A percentile compares a stretch with the other conserved stretches of the same genome.
Conservation (phyloP, 2,113 vertebrate genomes). For the Trichomycterus rosablanca region DNA sequence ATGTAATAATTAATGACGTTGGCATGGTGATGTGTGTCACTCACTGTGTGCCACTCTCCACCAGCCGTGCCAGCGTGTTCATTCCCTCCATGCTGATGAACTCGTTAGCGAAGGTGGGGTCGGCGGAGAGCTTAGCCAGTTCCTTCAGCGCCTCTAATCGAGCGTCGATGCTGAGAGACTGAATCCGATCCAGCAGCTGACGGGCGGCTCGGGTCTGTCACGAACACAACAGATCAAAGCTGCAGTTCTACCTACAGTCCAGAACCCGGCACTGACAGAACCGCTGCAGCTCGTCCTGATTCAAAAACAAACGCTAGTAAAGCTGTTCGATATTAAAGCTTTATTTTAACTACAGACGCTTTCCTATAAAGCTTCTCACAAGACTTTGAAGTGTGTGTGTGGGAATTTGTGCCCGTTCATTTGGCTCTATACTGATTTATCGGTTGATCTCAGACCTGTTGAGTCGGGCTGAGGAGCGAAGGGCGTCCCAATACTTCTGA, state of each 20-base stretch:
- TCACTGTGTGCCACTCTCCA: constrained; percentile 91
- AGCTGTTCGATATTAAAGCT: no score
- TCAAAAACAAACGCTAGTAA: no score
- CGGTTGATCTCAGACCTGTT: no score
- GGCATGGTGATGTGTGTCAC: constrained; percentile 13
- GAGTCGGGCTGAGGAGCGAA: no score
- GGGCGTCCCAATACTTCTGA: no score
- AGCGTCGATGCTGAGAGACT: constrained; percentile 85
- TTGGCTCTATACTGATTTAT: no score
- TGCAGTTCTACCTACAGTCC: neutral
- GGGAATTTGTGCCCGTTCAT: no score
- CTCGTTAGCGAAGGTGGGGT: constrained; percentile 90
- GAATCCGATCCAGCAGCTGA: constrained; percentile 92
- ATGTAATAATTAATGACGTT: no score
- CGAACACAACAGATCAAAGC: neutral
- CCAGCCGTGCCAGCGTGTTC: constrained; percentile 84
- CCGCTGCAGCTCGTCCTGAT: no score
- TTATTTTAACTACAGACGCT: no score
- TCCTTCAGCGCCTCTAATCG: constrained; percentile 95
- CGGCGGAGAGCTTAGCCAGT: constrained; percentile 92
- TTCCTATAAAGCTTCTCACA: no score
- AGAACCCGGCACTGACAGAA: neutral
- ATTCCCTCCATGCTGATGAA: constrained; percentile 99
- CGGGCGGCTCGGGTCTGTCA: constrained; percentile 87
- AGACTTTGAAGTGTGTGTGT: no score